Conservation (phyloP, 2,888 invertebrate genomes). For the Beris chalybata region DNA sequence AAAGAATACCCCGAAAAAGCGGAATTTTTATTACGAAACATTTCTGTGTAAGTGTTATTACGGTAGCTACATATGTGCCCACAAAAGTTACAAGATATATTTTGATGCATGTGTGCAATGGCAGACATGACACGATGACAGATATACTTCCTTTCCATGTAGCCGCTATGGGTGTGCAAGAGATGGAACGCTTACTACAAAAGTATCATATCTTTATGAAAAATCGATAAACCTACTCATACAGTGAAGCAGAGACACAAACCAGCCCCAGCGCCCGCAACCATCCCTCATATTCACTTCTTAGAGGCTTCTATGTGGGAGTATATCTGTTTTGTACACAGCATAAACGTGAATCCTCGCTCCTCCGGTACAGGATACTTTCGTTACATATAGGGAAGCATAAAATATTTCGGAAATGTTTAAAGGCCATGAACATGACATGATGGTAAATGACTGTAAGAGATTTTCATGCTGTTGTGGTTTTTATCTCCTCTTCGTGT, state of each 20-base stretch:
- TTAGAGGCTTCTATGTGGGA: conserved; percentile 19
- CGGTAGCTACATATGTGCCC: conserved; percentile 7
- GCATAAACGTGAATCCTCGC: too few species aligned
- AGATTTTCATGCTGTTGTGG: conserved; percentile 42
- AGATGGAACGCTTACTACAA: conserved; percentile 33
- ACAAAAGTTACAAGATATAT: conserved; percentile 19
- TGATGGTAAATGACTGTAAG: conserved; percentile 41
- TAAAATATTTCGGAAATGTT: conserved; percentile 41
- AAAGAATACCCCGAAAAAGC: conserved; percentile 8
- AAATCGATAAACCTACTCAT: conserved; percentile 36
- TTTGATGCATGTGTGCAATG: conserved; percentile 18
- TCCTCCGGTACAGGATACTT: background rate
- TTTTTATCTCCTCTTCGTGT: conserved; percentile 39
- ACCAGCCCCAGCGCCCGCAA: background rate
- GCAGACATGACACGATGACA: conserved; percentile 23
- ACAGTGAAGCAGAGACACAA: conserved; percentile 13
- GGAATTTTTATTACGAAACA: conserved; percentile 29
- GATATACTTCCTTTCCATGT: conserved; percentile 14
- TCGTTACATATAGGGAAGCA: conserved; percentile 30
- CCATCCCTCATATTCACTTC: conserved; percentile 6
- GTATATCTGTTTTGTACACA: background rate
- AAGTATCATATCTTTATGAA: conserved; percentile 39
- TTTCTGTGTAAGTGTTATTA: conserved; percentile 28
- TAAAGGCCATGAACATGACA: conserved; percentile 41
- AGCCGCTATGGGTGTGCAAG: background rate